Evolutionary conservation across 2,888 invertebrate species (phyloP).

Genomic region (Oxytorus armatus): DNA sequence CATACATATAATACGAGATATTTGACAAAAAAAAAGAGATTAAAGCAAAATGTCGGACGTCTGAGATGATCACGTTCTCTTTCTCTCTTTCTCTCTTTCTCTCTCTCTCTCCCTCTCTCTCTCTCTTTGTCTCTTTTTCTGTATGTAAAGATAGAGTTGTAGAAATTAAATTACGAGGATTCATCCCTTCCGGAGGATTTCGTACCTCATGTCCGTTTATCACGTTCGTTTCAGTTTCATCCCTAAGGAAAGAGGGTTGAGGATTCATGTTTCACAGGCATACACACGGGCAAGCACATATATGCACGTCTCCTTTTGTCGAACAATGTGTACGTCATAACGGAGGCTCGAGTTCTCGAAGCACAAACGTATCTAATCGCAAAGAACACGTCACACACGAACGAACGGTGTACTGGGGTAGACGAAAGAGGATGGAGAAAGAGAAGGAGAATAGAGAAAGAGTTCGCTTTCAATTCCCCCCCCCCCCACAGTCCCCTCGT

Average conservation of each 20-base stretch:
- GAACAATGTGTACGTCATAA: constrained; percentile 46
- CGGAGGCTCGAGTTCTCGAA: constrained; percentile 47
- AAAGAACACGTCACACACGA: constrained; percentile 50
- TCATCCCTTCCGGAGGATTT: constrained; percentile 61
- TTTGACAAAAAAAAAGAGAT: constrained; percentile 7
- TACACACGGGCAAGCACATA: too few species aligned
- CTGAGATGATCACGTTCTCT: not conserved
- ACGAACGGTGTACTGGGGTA: constrained; percentile 20
- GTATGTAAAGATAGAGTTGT: constrained; percentile 62
- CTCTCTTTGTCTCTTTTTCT: not conserved
- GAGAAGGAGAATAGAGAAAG: constrained; percentile 8
- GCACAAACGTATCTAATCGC: constrained; percentile 68
- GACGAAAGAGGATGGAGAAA: not conserved
- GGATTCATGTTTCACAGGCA: constrained; percentile 48
- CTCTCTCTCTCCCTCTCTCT: not conserved
- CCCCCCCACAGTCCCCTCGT: too few species aligned
- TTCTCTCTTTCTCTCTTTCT: not conserved
- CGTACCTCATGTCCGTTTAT: constrained; percentile 65
- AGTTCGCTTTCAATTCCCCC: constrained; percentile 44
- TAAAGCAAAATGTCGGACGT: not conserved
- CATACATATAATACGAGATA: not conserved
- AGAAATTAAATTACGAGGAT: constrained; percentile 71
- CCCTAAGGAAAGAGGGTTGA: constrained; percentile 32
- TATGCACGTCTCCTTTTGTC: constrained; percentile 40
- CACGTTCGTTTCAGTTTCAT: constrained; percentile 71